These are phyloP conservation scores for Drosophila picticornis DNA, from an alignment of 2,888 invertebrate genomes.

Conservation along the genomic window DNA sequence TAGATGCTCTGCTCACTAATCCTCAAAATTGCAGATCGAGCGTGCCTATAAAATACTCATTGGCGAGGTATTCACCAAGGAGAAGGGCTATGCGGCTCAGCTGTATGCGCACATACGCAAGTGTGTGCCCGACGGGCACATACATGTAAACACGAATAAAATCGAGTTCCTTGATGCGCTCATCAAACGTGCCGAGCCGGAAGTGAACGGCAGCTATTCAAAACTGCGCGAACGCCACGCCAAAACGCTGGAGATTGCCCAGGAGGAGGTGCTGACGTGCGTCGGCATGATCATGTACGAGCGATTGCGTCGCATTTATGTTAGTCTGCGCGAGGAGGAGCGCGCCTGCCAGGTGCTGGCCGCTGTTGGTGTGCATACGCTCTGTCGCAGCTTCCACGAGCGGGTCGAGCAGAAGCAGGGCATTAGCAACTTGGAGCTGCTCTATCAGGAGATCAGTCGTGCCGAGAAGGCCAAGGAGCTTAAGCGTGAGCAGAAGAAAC, in stretches of 20 bases:
- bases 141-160: constrained; percentile 93
- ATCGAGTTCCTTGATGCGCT: constrained; percentile 95
- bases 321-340: constrained; percentile 95
- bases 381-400: constrained; percentile 95
- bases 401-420: constrained; percentile 95
- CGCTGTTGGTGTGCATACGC: constrained; percentile 93
- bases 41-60: constrained; percentile 94
- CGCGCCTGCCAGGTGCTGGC: constrained; percentile 97
- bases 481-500: constrained; percentile 94
- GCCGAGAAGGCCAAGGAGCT: constrained; percentile 94
- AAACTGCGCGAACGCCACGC: constrained; percentile 96
- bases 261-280: constrained; percentile 97
- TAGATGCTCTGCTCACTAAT: background rate
- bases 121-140: constrained; percentile 93
- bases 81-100: constrained; percentile 95
- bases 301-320: constrained; percentile 93
- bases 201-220: constrained; percentile 89
- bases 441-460: constrained; percentile 94
- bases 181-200: constrained; percentile 96
- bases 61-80: constrained; percentile 93
- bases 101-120: constrained; percentile 94
- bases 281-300: constrained; percentile 97
- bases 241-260: constrained; percentile 98
- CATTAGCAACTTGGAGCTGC: constrained; percentile 93
- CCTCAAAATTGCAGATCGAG: constrained; percentile 86